Conservation (phyloP, 1,140 invertebrate species). For the Penaeus chinensis region DNA sequence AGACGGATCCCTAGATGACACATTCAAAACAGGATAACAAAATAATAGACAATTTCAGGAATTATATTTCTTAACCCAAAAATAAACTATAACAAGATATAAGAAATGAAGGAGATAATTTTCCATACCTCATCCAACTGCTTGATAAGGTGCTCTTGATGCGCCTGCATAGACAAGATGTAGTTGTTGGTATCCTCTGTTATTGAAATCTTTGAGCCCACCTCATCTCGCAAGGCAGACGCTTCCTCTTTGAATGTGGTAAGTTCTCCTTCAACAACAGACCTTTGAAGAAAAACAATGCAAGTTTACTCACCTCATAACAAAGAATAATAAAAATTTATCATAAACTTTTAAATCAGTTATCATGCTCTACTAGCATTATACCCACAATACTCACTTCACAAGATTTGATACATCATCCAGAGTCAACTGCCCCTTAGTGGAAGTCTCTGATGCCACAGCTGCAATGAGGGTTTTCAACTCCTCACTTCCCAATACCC, state of each 20-base stretch:
- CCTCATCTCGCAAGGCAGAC: slow-evolving; percentile 8
- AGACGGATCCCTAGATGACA: no score
- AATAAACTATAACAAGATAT: neutral
- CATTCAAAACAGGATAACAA: no score
- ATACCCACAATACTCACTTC: slow-evolving; percentile 26
- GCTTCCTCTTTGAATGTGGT: slow-evolving; percentile 17
- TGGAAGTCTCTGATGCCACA: slow-evolving; percentile 24
- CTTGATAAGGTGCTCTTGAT: slow-evolving; percentile 28
- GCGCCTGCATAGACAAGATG: slow-evolving; percentile 16
- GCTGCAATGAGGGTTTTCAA: slow-evolving; percentile 38
- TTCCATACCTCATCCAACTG: slow-evolving; percentile 33
- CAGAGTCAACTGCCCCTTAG: slow-evolving; percentile 16
- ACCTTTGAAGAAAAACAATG: slow-evolving; percentile 2
- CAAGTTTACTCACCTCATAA: neutral
- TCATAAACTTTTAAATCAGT: no score
- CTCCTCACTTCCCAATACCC: slow-evolving; percentile 40
- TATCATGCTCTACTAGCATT: no score
- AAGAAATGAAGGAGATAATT: neutral
- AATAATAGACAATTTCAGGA: no score
- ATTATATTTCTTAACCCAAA: no score
- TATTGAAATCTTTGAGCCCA: neutral
- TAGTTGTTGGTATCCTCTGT: slow-evolving; percentile 14
- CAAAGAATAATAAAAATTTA: no score
- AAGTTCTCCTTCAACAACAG: slow-evolving; percentile 36
- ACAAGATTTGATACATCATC: slow-evolving; percentile 34